Evolutionary conservation across 2,797 vertebrate species (phyloP).

Genomic region (Holocentrus rufus): DNA sequence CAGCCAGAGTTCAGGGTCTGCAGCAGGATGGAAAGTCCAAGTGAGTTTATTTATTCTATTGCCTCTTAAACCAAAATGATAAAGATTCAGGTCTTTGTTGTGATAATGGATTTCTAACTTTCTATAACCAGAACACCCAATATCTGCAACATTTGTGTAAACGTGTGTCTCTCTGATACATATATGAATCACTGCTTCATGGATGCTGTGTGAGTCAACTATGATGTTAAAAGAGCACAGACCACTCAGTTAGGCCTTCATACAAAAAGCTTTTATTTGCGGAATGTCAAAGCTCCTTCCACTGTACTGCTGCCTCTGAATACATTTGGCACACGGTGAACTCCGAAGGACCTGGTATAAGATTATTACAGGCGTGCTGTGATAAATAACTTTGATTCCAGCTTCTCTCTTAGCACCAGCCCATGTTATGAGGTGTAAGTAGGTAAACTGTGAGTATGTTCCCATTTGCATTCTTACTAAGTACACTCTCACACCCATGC

Average conservation of each 20-base stretch:
- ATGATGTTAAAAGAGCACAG: not conserved
- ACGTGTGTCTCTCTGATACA: too few relatives aligned
- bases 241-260: slow-evolving; percentile 21
- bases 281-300: slow-evolving; percentile 55
- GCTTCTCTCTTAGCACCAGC: slow-evolving; percentile 26
- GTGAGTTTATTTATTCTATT: too few relatives aligned
- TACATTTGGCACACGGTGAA: slow-evolving; percentile 22
- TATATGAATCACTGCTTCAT: too few relatives aligned
- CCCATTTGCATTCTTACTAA: not conserved
- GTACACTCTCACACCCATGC: slow-evolving; percentile 19
- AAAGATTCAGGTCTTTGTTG: too few relatives aligned
- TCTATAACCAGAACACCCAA: too few relatives aligned
- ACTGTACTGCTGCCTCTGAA: slow-evolving; percentile 22
- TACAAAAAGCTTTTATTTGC: slow-evolving; percentile 68
- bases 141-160: too few relatives aligned
- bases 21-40: too few relatives aligned
- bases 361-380: slow-evolving; percentile 33
- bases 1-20: too few relatives aligned
- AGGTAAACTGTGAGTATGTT: not conserved
- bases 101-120: too few relatives aligned
- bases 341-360: slow-evolving; percentile 9
- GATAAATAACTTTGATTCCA: slow-evolving; percentile 14
- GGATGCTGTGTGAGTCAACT: not conserved
- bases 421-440: not conserved
- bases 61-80: too few relatives aligned